Evolutionary conservation across 2,113 vertebrate genomes (phyloP).

Genomic region (Plotosus lineatus): DNA sequence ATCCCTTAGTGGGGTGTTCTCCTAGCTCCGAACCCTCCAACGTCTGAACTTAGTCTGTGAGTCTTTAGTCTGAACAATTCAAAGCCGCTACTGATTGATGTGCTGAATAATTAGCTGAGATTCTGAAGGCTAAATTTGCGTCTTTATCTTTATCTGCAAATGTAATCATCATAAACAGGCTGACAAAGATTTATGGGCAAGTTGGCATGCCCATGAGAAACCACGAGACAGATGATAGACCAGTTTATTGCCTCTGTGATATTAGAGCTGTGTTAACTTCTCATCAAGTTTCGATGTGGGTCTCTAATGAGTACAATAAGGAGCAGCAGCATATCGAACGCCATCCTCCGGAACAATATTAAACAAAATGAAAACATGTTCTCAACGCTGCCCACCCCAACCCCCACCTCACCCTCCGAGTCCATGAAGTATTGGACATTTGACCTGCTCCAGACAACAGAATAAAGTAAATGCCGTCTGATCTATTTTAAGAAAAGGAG

Average conservation of each 20-base stretch:
- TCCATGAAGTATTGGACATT: neutral
- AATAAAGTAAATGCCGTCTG: neutral
- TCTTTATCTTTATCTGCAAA: slow-evolving; percentile 13
- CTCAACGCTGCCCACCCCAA: neutral
- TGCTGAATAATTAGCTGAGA: slow-evolving; percentile 16
- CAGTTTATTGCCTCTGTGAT: slow-evolving; percentile 44
- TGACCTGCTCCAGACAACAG: neutral
- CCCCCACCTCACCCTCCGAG: too few species aligned
- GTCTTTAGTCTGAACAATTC: neutral
- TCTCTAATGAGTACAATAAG: slow-evolving; percentile 36
- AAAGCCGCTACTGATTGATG: neutral
- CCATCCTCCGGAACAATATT: slow-evolving; percentile 13
- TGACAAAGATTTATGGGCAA: slow-evolving; percentile 32
- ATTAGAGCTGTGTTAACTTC: slow-evolving; percentile 41
- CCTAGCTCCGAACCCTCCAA: neutral
- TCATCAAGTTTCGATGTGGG: slow-evolving; percentile 42
- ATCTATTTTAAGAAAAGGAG: slow-evolving; percentile 14
- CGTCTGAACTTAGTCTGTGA: neutral
- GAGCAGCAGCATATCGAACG: slow-evolving; percentile 22
- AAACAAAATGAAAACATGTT: slow-evolving; percentile 20
- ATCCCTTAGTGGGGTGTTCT: neutral
- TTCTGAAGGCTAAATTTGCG: neutral
- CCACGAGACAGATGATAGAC: slow-evolving; percentile 38
- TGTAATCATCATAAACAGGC: slow-evolving; percentile 23
- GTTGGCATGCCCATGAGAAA: slow-evolving; percentile 29